Evolutionary conservation across 2,888 invertebrate species (phyloP).

Genomic region (Anagyrus pseudococci): DNA sequence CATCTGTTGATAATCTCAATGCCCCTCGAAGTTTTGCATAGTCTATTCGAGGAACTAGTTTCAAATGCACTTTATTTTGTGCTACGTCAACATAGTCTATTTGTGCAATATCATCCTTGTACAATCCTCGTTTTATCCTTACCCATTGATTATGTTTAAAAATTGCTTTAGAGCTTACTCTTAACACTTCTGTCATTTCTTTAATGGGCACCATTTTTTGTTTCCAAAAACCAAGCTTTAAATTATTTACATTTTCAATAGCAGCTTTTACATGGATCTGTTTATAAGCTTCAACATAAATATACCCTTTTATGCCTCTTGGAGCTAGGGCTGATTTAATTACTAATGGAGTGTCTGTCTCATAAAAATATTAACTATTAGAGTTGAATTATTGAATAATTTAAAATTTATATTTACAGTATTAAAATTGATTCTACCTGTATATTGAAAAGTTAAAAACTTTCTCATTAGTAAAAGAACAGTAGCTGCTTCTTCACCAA

Average conservation of each 20-base stretch:
- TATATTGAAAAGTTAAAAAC: slow-evolving; percentile 65
- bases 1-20: slow-evolving; percentile 68
- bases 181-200: slow-evolving; percentile 71
- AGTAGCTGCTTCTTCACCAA: slow-evolving; percentile 69
- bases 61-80: slow-evolving; percentile 68
- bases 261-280: slow-evolving; percentile 69
- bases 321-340: slow-evolving; percentile 70
- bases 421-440: slow-evolving; percentile 36
- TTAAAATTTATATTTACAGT: not conserved
- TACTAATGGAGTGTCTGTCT: slow-evolving; percentile 59
- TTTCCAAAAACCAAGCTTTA: slow-evolving; percentile 63
- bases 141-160: slow-evolving; percentile 68
- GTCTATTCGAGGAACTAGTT: slow-evolving; percentile 69
- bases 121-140: slow-evolving; percentile 64
- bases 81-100: slow-evolving; percentile 69
- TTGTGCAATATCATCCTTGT: slow-evolving; percentile 67
- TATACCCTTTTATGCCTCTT: slow-evolving; percentile 69
- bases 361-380: not conserved
- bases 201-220: slow-evolving; percentile 71
- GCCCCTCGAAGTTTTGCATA: slow-evolving; percentile 66
- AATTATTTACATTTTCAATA: slow-evolving; percentile 67
- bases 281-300: slow-evolving; percentile 71
- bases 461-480: slow-evolving; percentile 69
- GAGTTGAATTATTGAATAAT: not conserved
- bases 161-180: slow-evolving; percentile 66